Evolutionary conservation across 2,113 vertebrate species (phyloP).

Genomic region (Chaetorhynchus papuensis): DNA sequence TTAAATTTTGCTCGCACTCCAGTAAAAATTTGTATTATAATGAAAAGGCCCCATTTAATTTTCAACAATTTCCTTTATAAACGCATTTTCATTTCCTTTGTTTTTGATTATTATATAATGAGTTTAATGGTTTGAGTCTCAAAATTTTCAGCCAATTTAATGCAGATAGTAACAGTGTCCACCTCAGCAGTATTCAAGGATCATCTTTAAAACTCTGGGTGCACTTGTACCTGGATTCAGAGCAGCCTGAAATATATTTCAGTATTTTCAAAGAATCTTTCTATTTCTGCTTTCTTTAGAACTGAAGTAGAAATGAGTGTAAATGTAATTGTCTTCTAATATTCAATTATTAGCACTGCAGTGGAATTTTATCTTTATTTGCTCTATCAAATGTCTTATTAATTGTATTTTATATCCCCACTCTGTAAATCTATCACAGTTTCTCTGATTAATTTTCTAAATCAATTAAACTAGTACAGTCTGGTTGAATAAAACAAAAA

Average conservation of each 20-base stretch:
- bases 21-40: neutral
- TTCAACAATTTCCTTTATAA: neutral
- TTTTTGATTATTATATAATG: neutral
- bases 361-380: slow-evolving; percentile 51
- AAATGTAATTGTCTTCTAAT: neutral
- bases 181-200: neutral
- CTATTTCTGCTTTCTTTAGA: neutral
- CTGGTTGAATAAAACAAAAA: neutral
- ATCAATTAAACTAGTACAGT: neutral
- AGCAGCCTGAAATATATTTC: neutral
- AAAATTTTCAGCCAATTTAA: neutral
- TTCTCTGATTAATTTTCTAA: slow-evolving; percentile 23
- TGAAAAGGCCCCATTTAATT: neutral
- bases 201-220: neutral
- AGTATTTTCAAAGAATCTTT: neutral
- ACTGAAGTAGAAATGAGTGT: neutral
- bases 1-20: neutral
- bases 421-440: slow-evolving; percentile 13
- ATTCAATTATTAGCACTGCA: slow-evolving; percentile 23
- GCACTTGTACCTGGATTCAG: neutral
- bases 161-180: neutral
- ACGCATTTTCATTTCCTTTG: neutral
- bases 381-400: slow-evolving; percentile 40
- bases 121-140: neutral
- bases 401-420: slow-evolving; percentile 18